Base-by-base conservation (phyloP, 2,888 invertebrate genomes). In the Ctena decussata region DNA sequence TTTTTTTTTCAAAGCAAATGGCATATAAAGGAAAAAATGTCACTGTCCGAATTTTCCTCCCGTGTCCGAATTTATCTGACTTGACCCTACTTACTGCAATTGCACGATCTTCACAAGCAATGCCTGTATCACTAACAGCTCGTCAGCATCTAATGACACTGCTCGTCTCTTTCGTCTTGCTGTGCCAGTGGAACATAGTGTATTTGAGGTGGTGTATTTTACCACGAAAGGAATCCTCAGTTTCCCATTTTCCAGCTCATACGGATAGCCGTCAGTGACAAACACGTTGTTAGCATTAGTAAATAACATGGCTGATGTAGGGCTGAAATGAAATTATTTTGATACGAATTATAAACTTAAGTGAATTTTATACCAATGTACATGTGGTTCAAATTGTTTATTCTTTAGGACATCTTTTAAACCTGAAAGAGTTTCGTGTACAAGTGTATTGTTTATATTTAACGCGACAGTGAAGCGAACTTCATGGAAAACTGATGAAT, bases 1-100 rank as follows among this genome's bases (percentile, higher is more conserved):
- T n/a, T n/a, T n/a, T n/a, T n/a, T n/a, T n/a, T n/a, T n/a, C n/a
- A n/a, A n/a, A n/a, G n/a, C n/a, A n/a, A n/a, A n/a, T n/a, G n/a
- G n/a, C n/a, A n/a, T n/a, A n/a, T n/a, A n/a, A n/a, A n/a, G n/a
- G n/a, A n/a, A n/a, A n/a, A n/a, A n/a, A n/a, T n/a, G n/a, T n/a
- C n/a, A n/a, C n/a, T n/a, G n/a, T n/a, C n/a, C n/a, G n/a, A n/a
- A n/a, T n/a, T n/a, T n/a, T n/a, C n/a, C n/a, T n/a, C n/a, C n/a
- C n/a, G n/a, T n/a, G n/a, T n/a, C n/a, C n/a, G n/a, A n/a, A n/a
- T n/a, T n/a, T n/a, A n/a, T n/a, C n/a, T n/a, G n/a, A n/a, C n/a
- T n/a, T n/a, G n/a, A n/a, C n/a, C n/a, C n/a, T n/a, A 78, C 86
- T 77, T 72, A 86, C 86, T 84, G 86, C 44, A 80, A 35, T 49